A percentile compares a stretch with the other conserved stretches of the same genome.
Evolutionary conservation across 2,113 vertebrate species (phyloP).

Genomic region (Colius striatus): DNA sequence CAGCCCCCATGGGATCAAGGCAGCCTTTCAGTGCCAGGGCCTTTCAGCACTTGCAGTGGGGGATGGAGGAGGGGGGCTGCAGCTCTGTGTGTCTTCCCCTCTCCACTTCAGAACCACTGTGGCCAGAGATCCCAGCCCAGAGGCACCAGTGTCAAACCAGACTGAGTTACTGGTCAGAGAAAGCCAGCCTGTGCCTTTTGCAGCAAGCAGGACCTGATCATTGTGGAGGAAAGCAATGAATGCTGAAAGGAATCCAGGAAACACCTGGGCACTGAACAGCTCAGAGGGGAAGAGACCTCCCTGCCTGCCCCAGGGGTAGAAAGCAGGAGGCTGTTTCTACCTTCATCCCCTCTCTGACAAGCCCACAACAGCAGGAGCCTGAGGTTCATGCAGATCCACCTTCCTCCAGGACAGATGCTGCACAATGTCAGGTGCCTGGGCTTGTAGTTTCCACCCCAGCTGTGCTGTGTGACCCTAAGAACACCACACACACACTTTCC

Average conservation of each 20-base stretch:
- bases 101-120: rapidly evolving
- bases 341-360: background rate
- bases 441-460: background rate
- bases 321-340: background rate
- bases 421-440: rapidly evolving
- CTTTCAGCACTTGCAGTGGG: background rate
- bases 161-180: background rate
- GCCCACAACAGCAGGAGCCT: rapidly evolving
- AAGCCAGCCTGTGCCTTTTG: background rate
- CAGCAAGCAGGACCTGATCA: background rate
- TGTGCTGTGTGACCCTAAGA: rapidly evolving
- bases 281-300: background rate
- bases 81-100: background rate
- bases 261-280: rapidly evolving
- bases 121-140: background rate
- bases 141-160: background rate
- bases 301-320: background rate
- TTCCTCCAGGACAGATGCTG: background rate
- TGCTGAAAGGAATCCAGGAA: background rate
- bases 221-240: background rate
- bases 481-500: background rate
- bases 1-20: background rate
- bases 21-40: background rate
- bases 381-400: background rate
- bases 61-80: background rate